Percentiles rank a stretch among this genome's conserved stretches.
These are phyloP conservation scores for Terrapene triunguis DNA, from an alignment of 2,113 vertebrate genomes.

Conservation along the genomic window DNA sequence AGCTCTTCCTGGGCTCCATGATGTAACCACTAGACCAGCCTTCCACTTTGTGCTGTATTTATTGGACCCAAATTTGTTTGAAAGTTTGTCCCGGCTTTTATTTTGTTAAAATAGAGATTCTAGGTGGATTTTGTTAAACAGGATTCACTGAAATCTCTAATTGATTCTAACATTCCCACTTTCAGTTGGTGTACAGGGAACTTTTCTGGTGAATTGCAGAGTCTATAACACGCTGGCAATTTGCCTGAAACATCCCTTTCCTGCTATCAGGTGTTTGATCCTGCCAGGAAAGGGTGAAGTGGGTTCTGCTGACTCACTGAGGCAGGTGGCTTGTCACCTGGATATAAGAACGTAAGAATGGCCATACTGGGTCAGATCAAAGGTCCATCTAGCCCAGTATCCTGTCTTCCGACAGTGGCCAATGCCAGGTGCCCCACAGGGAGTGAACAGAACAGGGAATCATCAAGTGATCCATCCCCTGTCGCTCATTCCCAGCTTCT, in stretches of 20 bases:
- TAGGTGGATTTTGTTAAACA: neutral
- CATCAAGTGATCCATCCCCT: no score
- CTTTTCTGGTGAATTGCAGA: neutral
- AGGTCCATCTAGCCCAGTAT: no score
- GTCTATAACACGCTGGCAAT: neutral
- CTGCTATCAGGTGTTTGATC: neutral
- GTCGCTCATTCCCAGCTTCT: no score
- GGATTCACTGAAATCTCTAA: neutral
- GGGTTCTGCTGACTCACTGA: neutral
- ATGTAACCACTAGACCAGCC: neutral
- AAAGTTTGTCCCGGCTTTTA: neutral
- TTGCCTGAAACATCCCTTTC: neutral
- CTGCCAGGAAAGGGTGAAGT: neutral
- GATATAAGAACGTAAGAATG: neutral
- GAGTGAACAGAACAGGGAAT: no score
- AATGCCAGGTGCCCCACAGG: no score
- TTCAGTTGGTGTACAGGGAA: neutral
- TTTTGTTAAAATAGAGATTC: neutral
- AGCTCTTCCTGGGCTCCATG: neutral
- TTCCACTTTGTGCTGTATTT: neutral
- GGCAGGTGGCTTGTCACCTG: neutral
- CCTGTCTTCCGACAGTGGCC: no score
- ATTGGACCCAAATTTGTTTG: neutral
- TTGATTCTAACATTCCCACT: neutral
- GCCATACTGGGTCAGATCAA: no score